Percentiles rank a stretch among this genome's conserved stretches.
These are phyloP conservation scores for Sebastes taczanowskii DNA, from an alignment of 2,797 vertebrate species.

Conservation along the genomic window DNA sequence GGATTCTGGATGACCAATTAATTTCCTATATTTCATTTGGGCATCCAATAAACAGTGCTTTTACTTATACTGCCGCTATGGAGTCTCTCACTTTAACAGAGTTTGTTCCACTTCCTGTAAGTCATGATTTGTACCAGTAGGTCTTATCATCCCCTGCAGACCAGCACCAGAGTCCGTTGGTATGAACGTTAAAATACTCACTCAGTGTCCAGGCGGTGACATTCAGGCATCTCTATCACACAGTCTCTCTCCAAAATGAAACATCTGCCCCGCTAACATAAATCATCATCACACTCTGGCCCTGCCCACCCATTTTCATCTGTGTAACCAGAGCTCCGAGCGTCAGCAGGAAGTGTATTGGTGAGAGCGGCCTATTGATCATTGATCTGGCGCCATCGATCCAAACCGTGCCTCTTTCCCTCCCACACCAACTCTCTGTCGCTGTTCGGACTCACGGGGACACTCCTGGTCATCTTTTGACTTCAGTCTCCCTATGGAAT, in stretches of 20 bases:
- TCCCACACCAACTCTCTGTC: constrained; percentile 20
- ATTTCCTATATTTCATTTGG: not conserved
- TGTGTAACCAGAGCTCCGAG: constrained; percentile 73
- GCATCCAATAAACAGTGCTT: not conserved
- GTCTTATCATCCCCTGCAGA: not conserved
- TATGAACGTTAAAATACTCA: constrained; percentile 6
- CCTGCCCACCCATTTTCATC: constrained; percentile 78
- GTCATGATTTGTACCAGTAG: not conserved
- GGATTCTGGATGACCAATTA: not conserved
- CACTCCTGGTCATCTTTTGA: constrained; percentile 55
- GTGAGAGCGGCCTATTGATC: constrained; percentile 79
- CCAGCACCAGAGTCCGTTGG: not conserved
- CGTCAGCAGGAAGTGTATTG: constrained; percentile 77
- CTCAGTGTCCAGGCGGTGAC: constrained; percentile 55
- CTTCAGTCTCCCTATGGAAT: constrained; percentile 46
- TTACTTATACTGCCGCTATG: not conserved
- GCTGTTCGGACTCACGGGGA: constrained; percentile 42
- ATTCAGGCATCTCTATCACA: constrained; percentile 66
- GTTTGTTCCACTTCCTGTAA: not conserved
- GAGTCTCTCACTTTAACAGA: not conserved
- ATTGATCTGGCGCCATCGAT: constrained; percentile 79
- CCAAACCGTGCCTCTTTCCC: constrained; percentile 39
- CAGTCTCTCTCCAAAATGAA: constrained; percentile 63
- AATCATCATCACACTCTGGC: constrained; percentile 74
- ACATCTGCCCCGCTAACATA: constrained; percentile 71